These are phyloP conservation scores for Prolemur simus DNA, from an alignment of 2,113 vertebrate species.

Conservation along the genomic window DNA sequence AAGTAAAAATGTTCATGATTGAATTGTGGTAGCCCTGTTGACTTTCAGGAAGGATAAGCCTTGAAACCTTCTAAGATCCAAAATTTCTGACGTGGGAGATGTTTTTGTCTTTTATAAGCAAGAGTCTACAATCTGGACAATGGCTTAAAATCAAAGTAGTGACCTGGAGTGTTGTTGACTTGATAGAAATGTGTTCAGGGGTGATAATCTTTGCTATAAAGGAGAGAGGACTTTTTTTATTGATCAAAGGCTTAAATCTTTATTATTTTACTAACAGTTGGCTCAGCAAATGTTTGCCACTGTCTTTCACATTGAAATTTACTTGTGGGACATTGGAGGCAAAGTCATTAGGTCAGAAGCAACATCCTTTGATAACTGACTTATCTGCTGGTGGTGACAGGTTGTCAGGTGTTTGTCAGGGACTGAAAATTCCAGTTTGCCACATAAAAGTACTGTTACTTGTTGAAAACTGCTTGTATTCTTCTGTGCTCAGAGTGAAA, in stretches of 20 bases:
- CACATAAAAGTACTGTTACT: neutral
- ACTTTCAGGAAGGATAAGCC: neutral
- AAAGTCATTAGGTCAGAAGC: neutral
- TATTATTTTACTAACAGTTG: neutral
- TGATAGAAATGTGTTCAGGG: constrained; percentile 27
- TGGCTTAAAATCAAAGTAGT: constrained; percentile 54
- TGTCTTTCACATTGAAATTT: constrained; percentile 25
- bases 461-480: neutral
- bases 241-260: constrained; percentile 43
- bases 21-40: neutral
- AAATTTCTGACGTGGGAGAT: neutral
- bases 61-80: neutral
- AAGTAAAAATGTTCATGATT: neutral
- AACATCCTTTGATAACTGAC: neutral
- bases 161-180: constrained; percentile 7
- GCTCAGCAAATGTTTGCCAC: neutral
- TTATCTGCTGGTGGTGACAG: neutral
- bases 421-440: neutral
- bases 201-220: constrained; percentile 56
- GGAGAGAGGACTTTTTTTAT: neutral
- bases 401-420: neutral
- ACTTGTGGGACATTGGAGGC: neutral
- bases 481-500: neutral
- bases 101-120: constrained; percentile 34
- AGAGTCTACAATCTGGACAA: constrained; percentile 43